Evolutionary conservation across 2,113 vertebrate species (phyloP), one percentile per base, ranked within the genome.

Genomic region (Chaetura pelagica): DNA sequence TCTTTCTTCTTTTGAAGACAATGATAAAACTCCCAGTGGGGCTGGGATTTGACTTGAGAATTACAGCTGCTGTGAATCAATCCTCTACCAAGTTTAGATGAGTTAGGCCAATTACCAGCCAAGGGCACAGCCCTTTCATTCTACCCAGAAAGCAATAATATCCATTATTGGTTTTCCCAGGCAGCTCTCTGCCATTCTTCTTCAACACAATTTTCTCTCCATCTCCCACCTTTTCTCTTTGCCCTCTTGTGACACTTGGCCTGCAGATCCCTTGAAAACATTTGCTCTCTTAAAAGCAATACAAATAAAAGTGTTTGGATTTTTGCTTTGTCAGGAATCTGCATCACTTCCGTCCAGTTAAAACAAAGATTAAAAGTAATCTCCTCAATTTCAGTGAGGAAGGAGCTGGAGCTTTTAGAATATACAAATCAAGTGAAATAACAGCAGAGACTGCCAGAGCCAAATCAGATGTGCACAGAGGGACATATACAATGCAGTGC

Each of bases 61-160:
- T 97, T 94, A 94, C 77, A 51, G 81, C 87, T 86, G 91, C 72
- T 74, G 90, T 55, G 82, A 92, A 94, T 92, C 93, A 93, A 96
- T 95, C 86, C 72, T 89, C 51, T 82, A 75, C 86, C 86, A 89
- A 6, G 52, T 78, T 92, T 81, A 75, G 80, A 78, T 62, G 64
- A 92, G 73, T 55, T 89, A 87, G 92, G 64, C 69, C 92, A 90
- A 90, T 95, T 96, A 95, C 83, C 54, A 91, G 64, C 62, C 84
- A 84, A 84, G 44, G 83, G 66, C 80, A 78, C 35, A 92, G 58
- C 49, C 73, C 76, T 92, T 93, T 93, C 54, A n/a, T 89, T 87
- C 81, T 82, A 34, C 58, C 40, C 84, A 82, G 34, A 93, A 89
- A 84, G 84, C 91, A 93, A 72, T 71, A 87, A 89, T 84, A 89